These are phyloP conservation scores for Ceriagrion tenellum DNA, from an alignment of 2,888 invertebrate genomes.

Conservation along the genomic window DNA sequence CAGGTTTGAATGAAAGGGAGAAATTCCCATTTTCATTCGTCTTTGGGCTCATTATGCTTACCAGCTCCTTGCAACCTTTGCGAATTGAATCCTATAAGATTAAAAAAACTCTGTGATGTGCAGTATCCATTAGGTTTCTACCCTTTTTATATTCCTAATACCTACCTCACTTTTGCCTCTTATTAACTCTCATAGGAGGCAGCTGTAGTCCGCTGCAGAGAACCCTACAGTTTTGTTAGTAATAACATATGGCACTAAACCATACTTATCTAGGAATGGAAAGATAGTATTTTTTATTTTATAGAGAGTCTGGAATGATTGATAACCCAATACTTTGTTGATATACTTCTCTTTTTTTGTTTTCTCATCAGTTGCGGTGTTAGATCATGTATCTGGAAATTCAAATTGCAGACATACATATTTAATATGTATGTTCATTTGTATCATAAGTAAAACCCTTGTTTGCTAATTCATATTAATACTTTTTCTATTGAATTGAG, in stretches of 20 bases:
- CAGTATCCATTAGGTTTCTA: conserved; percentile 37
- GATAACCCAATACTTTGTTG: not conserved
- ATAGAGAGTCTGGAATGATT: conserved; percentile 23
- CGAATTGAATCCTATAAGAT: conserved; percentile 21
- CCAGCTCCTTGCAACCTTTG: conserved; percentile 54
- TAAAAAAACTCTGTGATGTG: conserved; percentile 41
- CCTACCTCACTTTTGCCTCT: not conserved
- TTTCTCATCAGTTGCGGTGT: not conserved
- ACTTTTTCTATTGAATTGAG: too few species aligned
- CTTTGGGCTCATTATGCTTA: conserved; percentile 66
- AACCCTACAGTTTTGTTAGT: conserved; percentile 17
- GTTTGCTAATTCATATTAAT: too few species aligned
- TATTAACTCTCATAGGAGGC: conserved; percentile 43
- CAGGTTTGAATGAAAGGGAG: conserved; percentile 67
- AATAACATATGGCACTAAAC: conserved; percentile 40
- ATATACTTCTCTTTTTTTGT: conserved; percentile 9
- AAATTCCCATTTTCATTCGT: conserved; percentile 63
- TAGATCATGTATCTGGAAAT: not conserved
- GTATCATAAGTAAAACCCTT: not conserved
- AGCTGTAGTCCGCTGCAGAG: conserved; percentile 66
- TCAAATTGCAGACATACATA: not conserved
- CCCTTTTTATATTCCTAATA: conserved; percentile 36
- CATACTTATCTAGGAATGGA: conserved; percentile 1
- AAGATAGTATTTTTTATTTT: conserved; percentile 34
- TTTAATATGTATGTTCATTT: not conserved